These are phyloP conservation scores for Ophonus ardosiacus DNA, from an alignment of 2,888 invertebrate genomes.

Conservation along the genomic window DNA sequence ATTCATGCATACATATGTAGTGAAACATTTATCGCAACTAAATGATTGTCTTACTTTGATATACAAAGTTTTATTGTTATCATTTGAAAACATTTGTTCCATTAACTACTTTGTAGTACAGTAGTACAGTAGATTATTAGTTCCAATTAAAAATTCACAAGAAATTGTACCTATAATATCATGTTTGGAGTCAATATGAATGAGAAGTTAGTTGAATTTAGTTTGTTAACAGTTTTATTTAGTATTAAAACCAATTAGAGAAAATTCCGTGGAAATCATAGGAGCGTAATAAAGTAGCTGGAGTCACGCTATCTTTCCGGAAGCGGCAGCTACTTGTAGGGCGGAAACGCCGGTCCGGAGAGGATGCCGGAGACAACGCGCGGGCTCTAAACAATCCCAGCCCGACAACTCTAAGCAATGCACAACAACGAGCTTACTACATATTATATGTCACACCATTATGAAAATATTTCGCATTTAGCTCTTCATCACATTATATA, in stretches of 20 bases:
- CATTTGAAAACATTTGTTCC: too few species aligned
- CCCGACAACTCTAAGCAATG: slow-evolving; percentile 28
- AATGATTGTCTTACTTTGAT: too few species aligned
- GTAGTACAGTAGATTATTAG: too few species aligned
- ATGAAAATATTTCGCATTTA: slow-evolving; percentile 7
- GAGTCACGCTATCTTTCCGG: slow-evolving; percentile 59
- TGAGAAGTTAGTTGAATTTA: slow-evolving; percentile 1
- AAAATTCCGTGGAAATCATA: slow-evolving; percentile 43
- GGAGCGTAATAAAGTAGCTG: slow-evolving; percentile 56
- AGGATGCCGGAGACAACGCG: slow-evolving; percentile 60
- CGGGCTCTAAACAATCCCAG: slow-evolving; percentile 56
- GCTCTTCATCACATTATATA: neutral
- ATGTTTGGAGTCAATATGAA: neutral
- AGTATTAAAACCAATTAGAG: slow-evolving; percentile 57
- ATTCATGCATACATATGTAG: too few species aligned
- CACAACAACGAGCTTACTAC: neutral
- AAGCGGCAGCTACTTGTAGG: slow-evolving; percentile 57
- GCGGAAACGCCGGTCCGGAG: slow-evolving; percentile 54
- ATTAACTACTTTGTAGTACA: too few species aligned
- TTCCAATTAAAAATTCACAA: too few species aligned
- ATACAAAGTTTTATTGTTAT: too few species aligned
- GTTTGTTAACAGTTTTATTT: slow-evolving; percentile 24
- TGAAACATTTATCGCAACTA: too few species aligned
- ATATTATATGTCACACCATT: slow-evolving; percentile 5
- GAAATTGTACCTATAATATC: too few species aligned